Percentiles rank a stretch among this genome's conserved stretches.
Conservation (phyloP, 2,113 vertebrate species). For the Xyliphius kryptos region DNA sequence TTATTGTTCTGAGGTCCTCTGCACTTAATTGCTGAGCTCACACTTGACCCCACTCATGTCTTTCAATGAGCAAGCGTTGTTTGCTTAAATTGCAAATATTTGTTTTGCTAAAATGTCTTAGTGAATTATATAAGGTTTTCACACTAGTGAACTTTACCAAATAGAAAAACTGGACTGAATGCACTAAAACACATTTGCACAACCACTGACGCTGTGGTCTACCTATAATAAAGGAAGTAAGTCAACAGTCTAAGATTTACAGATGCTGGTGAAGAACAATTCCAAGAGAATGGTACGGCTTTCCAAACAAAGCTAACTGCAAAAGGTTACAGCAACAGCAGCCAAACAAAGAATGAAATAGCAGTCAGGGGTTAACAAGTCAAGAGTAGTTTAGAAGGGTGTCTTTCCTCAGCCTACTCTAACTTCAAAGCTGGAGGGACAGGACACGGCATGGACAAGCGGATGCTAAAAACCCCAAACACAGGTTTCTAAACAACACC, state of each 20-base stretch:
- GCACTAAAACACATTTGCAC: too few relatives aligned
- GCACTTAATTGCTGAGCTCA: constrained; percentile 39
- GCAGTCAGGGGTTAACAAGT: constrained; percentile 7
- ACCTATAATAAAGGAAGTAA: too few relatives aligned
- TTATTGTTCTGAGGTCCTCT: constrained; percentile 48
- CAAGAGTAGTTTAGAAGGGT: constrained; percentile 7
- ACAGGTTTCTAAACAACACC: constrained; percentile 22
- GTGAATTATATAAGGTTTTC: neutral
- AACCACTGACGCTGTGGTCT: too few relatives aligned
- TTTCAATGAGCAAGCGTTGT: constrained; percentile 19
- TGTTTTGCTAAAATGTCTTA: neutral
- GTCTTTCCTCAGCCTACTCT: constrained; percentile 7
- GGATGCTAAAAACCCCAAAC: constrained; percentile 23
- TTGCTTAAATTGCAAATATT: neutral
- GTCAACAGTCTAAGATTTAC: constrained; percentile 11
- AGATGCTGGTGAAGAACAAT: constrained; percentile 8
- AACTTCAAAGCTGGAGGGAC: constrained; percentile 35
- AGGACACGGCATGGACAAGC: constrained; percentile 14
- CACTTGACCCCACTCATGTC: constrained; percentile 41
- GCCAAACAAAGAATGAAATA: constrained; percentile 29
- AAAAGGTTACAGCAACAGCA: constrained; percentile 15
- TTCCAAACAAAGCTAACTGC: constrained; percentile 4
- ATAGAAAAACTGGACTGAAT: too few relatives aligned
- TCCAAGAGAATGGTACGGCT: constrained; percentile 4
- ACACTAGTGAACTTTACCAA: neutral